Evolutionary conservation across 2,113 vertebrate species (phyloP).

Genomic region (Ariopsis seemanni): DNA sequence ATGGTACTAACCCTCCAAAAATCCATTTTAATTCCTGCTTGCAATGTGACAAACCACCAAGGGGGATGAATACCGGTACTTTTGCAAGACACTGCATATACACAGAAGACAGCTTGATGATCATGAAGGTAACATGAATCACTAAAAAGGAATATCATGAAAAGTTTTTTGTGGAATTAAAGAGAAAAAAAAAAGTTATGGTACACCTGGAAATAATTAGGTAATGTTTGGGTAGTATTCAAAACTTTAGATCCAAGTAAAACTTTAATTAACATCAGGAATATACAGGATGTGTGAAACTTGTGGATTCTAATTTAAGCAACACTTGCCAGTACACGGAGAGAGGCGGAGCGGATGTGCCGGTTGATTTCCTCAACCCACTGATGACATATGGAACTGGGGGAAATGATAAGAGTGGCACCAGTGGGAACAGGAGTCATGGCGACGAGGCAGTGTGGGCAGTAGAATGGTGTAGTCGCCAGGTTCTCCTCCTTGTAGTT

Average conservation of each 20-base stretch:
- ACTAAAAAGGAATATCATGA: not conserved
- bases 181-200: not conserved
- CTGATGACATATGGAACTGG: conserved; percentile 97
- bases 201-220: too few species aligned
- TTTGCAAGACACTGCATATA: not conserved
- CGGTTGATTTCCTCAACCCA: conserved; percentile 98
- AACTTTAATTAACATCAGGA: not conserved
- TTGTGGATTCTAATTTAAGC: not conserved
- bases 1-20: too few species aligned
- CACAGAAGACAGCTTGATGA: not conserved
- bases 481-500: conserved; percentile 92
- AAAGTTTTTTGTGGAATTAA: not conserved
- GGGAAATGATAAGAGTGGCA: conserved; percentile 96
- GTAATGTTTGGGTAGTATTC: not conserved
- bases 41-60: too few species aligned
- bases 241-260: not conserved
- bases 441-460: conserved; percentile 94
- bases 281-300: not conserved
- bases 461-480: conserved; percentile 90
- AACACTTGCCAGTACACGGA: conserved; percentile 85
- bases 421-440: conserved; percentile 93
- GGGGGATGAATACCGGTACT: too few species aligned
- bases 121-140: too few species aligned
- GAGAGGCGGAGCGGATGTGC: conserved; percentile 88
- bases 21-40: too few species aligned